Conservation (phyloP, 2,113 vertebrate genomes). For the Corythornis cristatus region DNA sequence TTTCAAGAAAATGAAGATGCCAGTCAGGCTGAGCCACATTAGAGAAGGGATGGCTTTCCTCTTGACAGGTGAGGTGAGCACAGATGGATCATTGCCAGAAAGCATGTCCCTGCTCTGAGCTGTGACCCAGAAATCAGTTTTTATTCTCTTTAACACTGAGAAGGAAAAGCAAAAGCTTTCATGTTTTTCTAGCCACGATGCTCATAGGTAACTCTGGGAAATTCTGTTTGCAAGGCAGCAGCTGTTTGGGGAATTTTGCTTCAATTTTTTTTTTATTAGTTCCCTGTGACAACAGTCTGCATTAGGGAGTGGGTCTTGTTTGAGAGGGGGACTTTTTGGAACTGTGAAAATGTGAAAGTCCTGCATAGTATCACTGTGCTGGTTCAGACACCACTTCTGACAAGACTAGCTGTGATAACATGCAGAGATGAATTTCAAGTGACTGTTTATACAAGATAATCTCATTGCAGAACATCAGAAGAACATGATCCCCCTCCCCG, state of each 20-base stretch:
- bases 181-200: neutral
- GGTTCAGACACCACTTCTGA: neutral
- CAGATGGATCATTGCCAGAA: neutral
- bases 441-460: constrained; percentile 25
- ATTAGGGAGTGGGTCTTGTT: neutral
- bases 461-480: neutral
- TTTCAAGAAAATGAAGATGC: neutral
- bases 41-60: neutral
- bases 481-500: neutral
- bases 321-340: neutral
- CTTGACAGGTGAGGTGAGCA: neutral
- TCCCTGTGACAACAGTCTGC: neutral
- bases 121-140: neutral
- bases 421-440: neutral
- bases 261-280: neutral
- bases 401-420: neutral
- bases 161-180: neutral
- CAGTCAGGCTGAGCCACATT: neutral
- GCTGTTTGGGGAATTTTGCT: neutral
- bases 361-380: neutral
- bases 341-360: constrained; percentile 21
- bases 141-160: neutral
- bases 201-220: neutral
- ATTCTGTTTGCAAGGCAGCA: neutral
- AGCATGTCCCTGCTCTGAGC: neutral